These are phyloP conservation scores for Toxotes lorentzi DNA, from an alignment of 2,797 vertebrate species.

Conservation along the genomic window DNA sequence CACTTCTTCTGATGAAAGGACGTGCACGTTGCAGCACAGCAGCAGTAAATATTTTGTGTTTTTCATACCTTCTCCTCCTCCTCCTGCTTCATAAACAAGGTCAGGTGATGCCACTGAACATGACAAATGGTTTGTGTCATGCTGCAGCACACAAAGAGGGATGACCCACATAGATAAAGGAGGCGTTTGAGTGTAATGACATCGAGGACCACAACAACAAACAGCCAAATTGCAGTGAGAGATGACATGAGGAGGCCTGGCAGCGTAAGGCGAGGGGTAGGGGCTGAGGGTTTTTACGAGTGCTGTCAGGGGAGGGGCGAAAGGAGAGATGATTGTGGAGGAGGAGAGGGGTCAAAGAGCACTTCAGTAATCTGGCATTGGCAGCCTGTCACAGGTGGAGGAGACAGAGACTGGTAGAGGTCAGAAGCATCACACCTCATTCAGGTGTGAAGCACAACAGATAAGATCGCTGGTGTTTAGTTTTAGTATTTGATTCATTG, in stretches of 20 bases:
- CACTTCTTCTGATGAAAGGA: constrained; percentile 24
- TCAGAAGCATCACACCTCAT: constrained; percentile 7
- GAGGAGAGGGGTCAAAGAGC: constrained; percentile 46
- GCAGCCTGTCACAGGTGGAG: constrained; percentile 65
- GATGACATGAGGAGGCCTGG: constrained; percentile 1
- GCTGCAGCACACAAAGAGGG: not conserved
- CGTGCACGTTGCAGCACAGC: not conserved
- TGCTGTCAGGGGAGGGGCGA: not conserved
- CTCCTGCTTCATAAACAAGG: constrained; percentile 24
- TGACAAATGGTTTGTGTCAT: constrained; percentile 25
- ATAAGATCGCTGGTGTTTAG: not conserved
- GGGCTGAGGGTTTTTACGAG: constrained; percentile 2
- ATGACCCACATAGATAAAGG: constrained; percentile 51
- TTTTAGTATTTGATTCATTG: no score
- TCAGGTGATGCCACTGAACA: constrained; percentile 9
- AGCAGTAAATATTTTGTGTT: constrained; percentile 12
- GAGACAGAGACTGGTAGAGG: constrained; percentile 27
- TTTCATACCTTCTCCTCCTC: not conserved
- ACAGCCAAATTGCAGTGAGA: not conserved
- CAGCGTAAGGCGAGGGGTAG: not conserved
- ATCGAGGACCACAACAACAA: not conserved
- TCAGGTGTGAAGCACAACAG: not conserved
- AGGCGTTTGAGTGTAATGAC: constrained; percentile 34
- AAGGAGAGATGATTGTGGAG: constrained; percentile 11
- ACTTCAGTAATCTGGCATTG: constrained; percentile 54